Percentiles rank a stretch among this genome's conserved stretches.
These are phyloP conservation scores for Marcusenius ussheri DNA, from an alignment of 2,113 vertebrate genomes.

Conservation along the genomic window DNA sequence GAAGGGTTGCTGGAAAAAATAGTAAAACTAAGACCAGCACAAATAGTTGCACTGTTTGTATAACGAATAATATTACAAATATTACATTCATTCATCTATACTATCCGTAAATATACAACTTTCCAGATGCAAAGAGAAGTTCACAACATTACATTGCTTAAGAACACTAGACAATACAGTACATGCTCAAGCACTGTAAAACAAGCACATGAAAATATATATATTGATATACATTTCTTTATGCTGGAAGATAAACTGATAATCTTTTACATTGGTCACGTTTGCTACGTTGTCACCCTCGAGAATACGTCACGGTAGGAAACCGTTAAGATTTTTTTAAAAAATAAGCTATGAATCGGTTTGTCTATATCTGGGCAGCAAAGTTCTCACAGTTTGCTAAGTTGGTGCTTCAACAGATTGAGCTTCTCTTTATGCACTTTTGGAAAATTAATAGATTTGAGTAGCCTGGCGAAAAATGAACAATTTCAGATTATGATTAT, in stretches of 20 bases:
- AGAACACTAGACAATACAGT: background rate
- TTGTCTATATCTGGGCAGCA: background rate
- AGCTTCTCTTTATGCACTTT: background rate
- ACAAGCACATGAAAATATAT: background rate
- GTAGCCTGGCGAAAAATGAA: background rate
- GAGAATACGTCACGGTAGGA: background rate
- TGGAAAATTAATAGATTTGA: background rate
- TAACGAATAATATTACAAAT: background rate
- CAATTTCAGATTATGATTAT: background rate
- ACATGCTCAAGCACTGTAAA: background rate
- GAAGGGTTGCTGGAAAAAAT: background rate
- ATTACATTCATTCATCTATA: background rate
- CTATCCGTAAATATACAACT: background rate
- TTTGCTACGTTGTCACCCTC: background rate
- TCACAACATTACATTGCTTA: background rate
- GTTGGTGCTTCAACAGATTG: background rate
- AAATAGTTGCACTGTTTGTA: background rate
- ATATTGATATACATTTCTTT: background rate
- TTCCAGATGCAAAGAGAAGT: background rate
- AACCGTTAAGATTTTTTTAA: background rate
- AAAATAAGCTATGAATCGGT: background rate
- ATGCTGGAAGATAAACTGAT: background rate
- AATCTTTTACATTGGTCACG: background rate
- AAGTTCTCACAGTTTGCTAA: background rate
- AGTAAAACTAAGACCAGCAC: background rate